Evolutionary conservation across 2,113 vertebrate species (phyloP).

Genomic region (Electrona antarctica): DNA sequence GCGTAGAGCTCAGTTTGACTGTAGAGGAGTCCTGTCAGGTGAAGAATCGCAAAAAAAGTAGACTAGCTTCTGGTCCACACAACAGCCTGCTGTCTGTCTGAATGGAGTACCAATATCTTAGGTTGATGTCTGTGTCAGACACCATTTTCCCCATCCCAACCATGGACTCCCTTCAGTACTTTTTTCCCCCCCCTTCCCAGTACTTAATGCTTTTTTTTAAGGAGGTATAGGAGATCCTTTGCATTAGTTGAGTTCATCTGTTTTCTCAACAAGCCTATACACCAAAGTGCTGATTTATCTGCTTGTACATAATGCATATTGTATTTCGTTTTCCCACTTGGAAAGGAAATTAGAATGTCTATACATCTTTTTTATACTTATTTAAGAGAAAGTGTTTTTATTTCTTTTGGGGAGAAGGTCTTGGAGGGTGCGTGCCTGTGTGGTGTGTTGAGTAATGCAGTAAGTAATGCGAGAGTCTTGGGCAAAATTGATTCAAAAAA

Average conservation of each 20-base stretch:
- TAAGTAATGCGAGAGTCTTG: slow-evolving; percentile 5
- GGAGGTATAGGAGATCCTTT: slow-evolving; percentile 22
- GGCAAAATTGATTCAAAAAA: neutral
- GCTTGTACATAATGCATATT: slow-evolving; percentile 67
- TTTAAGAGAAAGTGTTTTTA: slow-evolving; percentile 37
- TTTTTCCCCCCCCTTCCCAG: slow-evolving; percentile 8
- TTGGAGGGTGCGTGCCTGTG: slow-evolving; percentile 37
- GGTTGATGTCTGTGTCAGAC: slow-evolving; percentile 20
- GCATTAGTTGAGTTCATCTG: slow-evolving; percentile 26
- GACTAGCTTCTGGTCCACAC: neutral
- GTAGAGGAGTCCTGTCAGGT: neutral
- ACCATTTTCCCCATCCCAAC: neutral
- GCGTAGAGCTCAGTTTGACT: neutral
- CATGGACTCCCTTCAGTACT: neutral
- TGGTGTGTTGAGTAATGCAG: slow-evolving; percentile 29
- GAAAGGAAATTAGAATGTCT: slow-evolving; percentile 7
- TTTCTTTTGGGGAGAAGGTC: slow-evolving; percentile 2
- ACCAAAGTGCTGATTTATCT: slow-evolving; percentile 69
- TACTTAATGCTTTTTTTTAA: slow-evolving; percentile 8
- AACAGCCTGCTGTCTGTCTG: neutral
- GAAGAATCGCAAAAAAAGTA: neutral
- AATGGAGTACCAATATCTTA: slow-evolving; percentile 43
- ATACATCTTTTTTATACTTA: slow-evolving; percentile 42
- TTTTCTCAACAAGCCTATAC: slow-evolving; percentile 44
- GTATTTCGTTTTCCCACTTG: slow-evolving; percentile 40